Evolutionary conservation across 1,140 invertebrate genomes (phyloP).

Genomic region (Antheraea pernyi): DNA sequence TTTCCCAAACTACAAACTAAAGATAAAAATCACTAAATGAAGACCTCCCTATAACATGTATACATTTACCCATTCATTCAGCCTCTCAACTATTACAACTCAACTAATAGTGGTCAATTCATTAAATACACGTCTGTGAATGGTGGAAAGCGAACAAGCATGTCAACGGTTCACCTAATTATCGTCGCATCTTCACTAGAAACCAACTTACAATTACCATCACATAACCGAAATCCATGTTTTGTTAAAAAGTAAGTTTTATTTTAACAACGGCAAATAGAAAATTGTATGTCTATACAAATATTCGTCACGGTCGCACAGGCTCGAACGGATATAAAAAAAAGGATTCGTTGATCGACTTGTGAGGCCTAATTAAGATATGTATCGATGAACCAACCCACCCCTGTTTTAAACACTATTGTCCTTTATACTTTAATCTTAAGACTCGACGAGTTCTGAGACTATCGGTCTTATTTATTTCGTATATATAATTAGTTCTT

Average conservation of each 20-base stretch:
- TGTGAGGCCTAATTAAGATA: slow-evolving; percentile 74
- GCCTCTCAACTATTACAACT: slow-evolving; percentile 12
- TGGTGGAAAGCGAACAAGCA: slow-evolving; percentile 15
- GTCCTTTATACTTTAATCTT: slow-evolving; percentile 30
- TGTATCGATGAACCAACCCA: slow-evolving; percentile 61
- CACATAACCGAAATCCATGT: neutral
- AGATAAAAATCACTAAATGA: slow-evolving; percentile 7
- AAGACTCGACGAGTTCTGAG: neutral
- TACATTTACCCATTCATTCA: slow-evolving; percentile 15
- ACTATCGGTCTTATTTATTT: slow-evolving; percentile 31
- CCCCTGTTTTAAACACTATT: slow-evolving; percentile 49
- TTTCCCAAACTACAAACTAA: neutral
- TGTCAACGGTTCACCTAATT: slow-evolving; percentile 16
- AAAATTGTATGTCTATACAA: slow-evolving; percentile 42
- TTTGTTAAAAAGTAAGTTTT: neutral
- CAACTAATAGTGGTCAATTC: slow-evolving; percentile 15
- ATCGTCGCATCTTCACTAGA: slow-evolving; percentile 13
- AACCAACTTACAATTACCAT: slow-evolving; percentile 9
- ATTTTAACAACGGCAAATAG: neutral
- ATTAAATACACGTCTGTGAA: slow-evolving; percentile 15
- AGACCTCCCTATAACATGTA: slow-evolving; percentile 4
- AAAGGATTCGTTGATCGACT: slow-evolving; percentile 49
- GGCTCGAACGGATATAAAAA: slow-evolving; percentile 45
- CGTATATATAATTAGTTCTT: slow-evolving; percentile 14
- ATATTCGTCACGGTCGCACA: slow-evolving; percentile 56